Base-by-base conservation (phyloP, 2,888 invertebrate species). In the Drosophila seclusa region DNA sequence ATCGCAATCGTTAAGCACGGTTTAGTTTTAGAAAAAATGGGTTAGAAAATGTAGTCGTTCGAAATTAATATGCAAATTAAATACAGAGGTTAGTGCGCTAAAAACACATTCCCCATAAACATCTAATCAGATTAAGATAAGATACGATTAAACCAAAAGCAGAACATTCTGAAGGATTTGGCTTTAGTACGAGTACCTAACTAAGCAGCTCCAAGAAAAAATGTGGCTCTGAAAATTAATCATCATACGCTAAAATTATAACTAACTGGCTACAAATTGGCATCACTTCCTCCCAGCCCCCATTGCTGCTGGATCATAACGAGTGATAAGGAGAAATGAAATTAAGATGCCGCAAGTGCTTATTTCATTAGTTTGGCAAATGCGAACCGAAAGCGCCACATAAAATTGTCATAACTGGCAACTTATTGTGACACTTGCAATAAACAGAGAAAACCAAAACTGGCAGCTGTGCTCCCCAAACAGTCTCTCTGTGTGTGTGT, bases 331-430 rank as follows among this genome's bases (percentile, higher is more conserved):
- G 16, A 21, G 16, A 49, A 67, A 59, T n/a, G n/a, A 29, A 36
- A 36, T 68, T 45, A 53, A 13, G 52, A 31, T 45, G 36, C 21
- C n/a, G n/a, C 36, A 50, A 42, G 31, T 54, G 32, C 29, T 57
- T 68, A 24, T 40, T 49, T 36, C 18, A 38, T 67, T 67, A 67
- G 31, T 54, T 13, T 67, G 31, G 36, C 16, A 48, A 45, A 11
- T 1, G 1, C 1, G 24, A 67, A 55, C n/a, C 16, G 16, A 67
- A 24, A 29, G 21, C 32, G 55, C 24, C 48, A 32, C 31, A 62
- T 63, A 34, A 81, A 82, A 82, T 81, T 80, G 86, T 83, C 88
- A 89, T 81, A 87, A 78, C 82, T 82, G 78, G 34, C 68, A 87
- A 87, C 78, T 80, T 78, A 78, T 89, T 89, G 80, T 81, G 86